These are phyloP conservation scores for Meleagris gallopavo DNA, from an alignment of 2,113 vertebrate species.

Conservation along the genomic window DNA sequence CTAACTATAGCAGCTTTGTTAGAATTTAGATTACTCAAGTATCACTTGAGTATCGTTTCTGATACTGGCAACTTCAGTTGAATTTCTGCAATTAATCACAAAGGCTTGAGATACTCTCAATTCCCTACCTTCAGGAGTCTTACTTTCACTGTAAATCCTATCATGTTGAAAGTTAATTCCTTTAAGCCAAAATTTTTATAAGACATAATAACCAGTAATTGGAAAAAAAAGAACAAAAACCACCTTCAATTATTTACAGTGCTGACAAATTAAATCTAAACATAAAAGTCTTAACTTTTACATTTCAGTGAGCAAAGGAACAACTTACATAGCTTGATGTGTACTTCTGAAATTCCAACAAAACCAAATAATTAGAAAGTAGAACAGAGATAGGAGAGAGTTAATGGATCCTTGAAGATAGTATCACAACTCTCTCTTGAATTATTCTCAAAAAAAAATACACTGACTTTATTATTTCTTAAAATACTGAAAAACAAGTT, in stretches of 20 bases:
- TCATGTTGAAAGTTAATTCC: background rate
- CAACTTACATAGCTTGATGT: background rate
- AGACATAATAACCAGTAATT: background rate
- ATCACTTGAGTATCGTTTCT: background rate
- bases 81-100: background rate
- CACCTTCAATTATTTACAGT: background rate
- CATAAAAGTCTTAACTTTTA: background rate
- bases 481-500: background rate
- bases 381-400: background rate
- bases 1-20: background rate
- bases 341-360: background rate
- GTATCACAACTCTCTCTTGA: background rate
- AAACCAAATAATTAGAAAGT: background rate
- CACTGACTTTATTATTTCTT: background rate
- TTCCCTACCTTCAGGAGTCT: background rate
- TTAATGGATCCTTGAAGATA: background rate
- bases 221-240: background rate
- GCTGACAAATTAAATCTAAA: background rate
- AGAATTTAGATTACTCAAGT: background rate
- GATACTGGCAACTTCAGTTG: background rate
- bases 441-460: background rate
- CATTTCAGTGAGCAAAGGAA: background rate
- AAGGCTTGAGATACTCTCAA: background rate
- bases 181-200: background rate
- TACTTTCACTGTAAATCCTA: background rate